phyloP scores from a whole-genome alignment of 2,113 vertebrate genomes.

The Melanotaenia duboulayi region DNA sequence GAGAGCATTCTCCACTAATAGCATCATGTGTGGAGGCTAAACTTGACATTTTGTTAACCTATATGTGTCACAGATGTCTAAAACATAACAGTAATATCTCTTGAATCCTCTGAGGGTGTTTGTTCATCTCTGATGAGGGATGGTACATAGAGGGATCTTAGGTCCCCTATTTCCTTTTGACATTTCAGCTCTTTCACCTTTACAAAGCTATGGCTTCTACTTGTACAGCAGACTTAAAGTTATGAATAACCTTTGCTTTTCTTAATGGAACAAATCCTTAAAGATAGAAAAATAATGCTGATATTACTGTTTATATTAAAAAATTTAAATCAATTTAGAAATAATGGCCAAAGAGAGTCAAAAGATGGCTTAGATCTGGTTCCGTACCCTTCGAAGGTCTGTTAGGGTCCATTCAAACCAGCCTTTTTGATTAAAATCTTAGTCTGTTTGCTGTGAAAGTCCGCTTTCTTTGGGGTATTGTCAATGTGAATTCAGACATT shows the following conservation, averaged over 20 bases:
- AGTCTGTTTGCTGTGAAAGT: no score
- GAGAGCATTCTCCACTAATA: neutral
- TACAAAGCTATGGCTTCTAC: neutral
- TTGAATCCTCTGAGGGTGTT: constrained; percentile 26
- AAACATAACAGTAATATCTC: neutral
- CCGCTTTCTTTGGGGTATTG: no score
- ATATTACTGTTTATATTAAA: no score
- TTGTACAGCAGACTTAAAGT: neutral
- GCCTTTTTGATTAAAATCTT: no score
- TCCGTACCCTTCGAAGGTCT: no score
- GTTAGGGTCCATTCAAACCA: no score
- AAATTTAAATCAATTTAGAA: no score
- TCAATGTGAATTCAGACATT: no score
- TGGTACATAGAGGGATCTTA: neutral
- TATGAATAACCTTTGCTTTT: neutral
- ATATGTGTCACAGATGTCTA: constrained; percentile 23
- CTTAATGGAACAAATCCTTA: neutral
- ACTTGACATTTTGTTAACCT: constrained; percentile 53
- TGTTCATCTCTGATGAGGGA: constrained; percentile 16
- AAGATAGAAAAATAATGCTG: neutral
- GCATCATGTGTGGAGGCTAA: neutral
- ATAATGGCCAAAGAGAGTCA: no score
- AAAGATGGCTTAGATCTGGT: neutral
- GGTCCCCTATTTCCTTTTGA: neutral
- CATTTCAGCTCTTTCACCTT: neutral